A percentile compares a stretch with the other conserved stretches of the same genome.
Evolutionary conservation across 2,888 invertebrate species (phyloP).

Genomic region (Thereva nobilitata): DNA sequence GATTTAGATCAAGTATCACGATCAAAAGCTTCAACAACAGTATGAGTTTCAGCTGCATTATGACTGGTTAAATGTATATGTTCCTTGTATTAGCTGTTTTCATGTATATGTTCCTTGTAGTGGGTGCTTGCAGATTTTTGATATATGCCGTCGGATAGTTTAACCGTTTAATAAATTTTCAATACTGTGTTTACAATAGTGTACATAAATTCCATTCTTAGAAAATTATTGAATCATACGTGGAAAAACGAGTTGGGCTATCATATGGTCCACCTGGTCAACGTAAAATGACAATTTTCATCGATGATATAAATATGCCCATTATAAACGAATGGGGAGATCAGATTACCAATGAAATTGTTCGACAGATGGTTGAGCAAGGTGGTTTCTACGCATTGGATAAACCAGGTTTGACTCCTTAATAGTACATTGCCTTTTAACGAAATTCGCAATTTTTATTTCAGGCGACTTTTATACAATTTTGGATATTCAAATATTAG

Average conservation of each 20-base stretch:
- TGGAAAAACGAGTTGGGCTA: slow-evolving; percentile 85
- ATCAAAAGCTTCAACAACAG: no score
- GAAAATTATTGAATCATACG: slow-evolving; percentile 85
- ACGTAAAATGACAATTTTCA: slow-evolving; percentile 82
- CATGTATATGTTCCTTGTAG: no score
- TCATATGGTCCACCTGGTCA: slow-evolving; percentile 87
- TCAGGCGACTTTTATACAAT: slow-evolving; percentile 75
- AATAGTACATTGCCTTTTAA: not conserved
- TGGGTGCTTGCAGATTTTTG: no score
- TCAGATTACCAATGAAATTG: slow-evolving; percentile 90
- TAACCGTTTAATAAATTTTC: not conserved
- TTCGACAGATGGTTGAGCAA: slow-evolving; percentile 84
- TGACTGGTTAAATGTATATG: no score
- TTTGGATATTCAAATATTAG: slow-evolving; percentile 79
- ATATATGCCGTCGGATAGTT: not conserved
- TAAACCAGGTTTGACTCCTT: slow-evolving; percentile 65
- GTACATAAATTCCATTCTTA: slow-evolving; percentile 51
- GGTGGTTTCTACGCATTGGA: slow-evolving; percentile 87
- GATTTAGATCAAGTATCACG: no score
- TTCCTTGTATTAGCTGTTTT: no score
- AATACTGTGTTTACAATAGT: not conserved
- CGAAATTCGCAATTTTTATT: not conserved
- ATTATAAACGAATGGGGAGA: slow-evolving; percentile 91
- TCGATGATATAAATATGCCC: slow-evolving; percentile 93
- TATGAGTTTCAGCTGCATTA: no score